Conservation (phyloP, 2,888 invertebrate species). For the Busseola fusca region DNA sequence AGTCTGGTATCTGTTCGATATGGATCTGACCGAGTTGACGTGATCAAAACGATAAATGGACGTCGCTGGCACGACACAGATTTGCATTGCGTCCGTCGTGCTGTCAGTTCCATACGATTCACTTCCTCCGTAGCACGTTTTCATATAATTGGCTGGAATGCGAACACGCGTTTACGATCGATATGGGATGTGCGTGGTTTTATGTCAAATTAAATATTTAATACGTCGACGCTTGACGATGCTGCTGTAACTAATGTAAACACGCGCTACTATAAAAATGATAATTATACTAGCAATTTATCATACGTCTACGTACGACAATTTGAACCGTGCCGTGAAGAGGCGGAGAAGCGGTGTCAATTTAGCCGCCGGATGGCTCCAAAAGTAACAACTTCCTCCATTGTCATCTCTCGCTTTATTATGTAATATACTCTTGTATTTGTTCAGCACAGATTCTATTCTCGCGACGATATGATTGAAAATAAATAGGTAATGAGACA, state of each 20-base stretch:
- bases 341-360: slow-evolving; percentile 72
- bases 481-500: slow-evolving; percentile 56
- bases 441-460: slow-evolving; percentile 47
- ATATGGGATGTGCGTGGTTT: slow-evolving; percentile 63
- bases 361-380: slow-evolving; percentile 76
- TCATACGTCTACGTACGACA: slow-evolving; percentile 43
- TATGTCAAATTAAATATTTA: slow-evolving; percentile 51
- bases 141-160: slow-evolving; percentile 76
- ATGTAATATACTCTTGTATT: slow-evolving; percentile 40
- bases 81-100: slow-evolving; percentile 82
- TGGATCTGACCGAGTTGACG: slow-evolving; percentile 67
- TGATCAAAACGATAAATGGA: slow-evolving; percentile 76
- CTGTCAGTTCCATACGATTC: slow-evolving; percentile 79
- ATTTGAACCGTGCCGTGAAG: slow-evolving; percentile 62
- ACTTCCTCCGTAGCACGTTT: slow-evolving; percentile 76
- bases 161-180: slow-evolving; percentile 67
- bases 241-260: slow-evolving; percentile 35
- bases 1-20: slow-evolving; percentile 71
- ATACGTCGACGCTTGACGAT: slow-evolving; percentile 16
- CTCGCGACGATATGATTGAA: slow-evolving; percentile 49
- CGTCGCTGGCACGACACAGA: slow-evolving; percentile 77
- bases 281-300: slow-evolving; percentile 32
- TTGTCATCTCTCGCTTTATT: slow-evolving; percentile 57
- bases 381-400: slow-evolving; percentile 80
- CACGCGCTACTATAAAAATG: slow-evolving; percentile 18